phyloP scores from a whole-genome alignment of 2,797 vertebrate genomes.

The Myotis planiceps region DNA sequence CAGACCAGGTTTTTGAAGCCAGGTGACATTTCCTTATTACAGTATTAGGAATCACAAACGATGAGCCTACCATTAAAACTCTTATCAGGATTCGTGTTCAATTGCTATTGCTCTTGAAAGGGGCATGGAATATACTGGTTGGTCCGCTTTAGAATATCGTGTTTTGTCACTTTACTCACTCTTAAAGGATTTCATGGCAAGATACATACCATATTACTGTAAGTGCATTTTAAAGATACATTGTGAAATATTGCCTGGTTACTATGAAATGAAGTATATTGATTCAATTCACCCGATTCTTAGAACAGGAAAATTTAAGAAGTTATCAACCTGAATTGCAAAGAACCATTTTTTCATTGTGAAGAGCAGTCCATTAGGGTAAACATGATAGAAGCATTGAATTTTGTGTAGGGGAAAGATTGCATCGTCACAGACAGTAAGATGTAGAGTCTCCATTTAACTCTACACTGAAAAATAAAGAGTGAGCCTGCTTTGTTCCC shows the following conservation, averaged over 20 bases:
- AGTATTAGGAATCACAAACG: background rate
- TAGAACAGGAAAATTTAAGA: background rate
- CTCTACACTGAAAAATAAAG: background rate
- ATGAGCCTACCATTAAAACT: background rate
- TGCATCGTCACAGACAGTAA: background rate
- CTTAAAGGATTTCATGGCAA: conserved; percentile 36
- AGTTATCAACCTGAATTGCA: background rate
- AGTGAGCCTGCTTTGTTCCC: background rate
- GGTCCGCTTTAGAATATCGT: background rate
- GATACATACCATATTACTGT: background rate
- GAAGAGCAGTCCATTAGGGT: background rate
- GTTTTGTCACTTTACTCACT: background rate
- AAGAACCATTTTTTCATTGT: background rate
- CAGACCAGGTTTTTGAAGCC: conserved; percentile 11
- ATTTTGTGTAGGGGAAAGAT: background rate
- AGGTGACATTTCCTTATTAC: background rate
- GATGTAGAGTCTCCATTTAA: background rate
- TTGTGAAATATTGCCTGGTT: background rate
- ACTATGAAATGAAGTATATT: background rate
- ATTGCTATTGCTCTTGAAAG: background rate
- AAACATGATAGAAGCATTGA: background rate
- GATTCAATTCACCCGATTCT: conserved; percentile 11
- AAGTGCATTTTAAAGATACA: conserved; percentile 6
- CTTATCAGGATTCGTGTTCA: background rate
- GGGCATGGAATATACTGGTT: background rate